Conservation (phyloP, 1,140 invertebrate species). For the Atta cephalotes region DNA sequence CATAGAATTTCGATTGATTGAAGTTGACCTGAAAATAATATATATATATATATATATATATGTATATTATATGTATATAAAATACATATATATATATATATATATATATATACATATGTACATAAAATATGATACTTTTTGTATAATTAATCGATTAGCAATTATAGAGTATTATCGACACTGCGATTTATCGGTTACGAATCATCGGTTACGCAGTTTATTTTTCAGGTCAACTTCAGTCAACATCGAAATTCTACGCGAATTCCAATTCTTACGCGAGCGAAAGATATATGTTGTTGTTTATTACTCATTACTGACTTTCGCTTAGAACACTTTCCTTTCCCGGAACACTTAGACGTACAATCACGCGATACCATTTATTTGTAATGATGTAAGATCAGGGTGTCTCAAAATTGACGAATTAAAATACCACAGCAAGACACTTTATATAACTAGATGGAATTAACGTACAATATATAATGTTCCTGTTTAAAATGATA, state of each 20-base stretch:
- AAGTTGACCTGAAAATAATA: background rate
- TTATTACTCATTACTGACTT: slow-evolving; percentile 1
- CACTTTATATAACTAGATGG: background rate
- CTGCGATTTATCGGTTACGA: background rate
- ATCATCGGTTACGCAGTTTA: background rate
- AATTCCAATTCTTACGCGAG: background rate
- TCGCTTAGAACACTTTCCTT: slow-evolving; percentile 2
- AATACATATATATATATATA: background rate
- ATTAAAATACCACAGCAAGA: too few relatives aligned
- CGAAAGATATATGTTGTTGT: background rate
- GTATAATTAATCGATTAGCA: background rate
- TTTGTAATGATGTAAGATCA: background rate
- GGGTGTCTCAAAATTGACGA: too few relatives aligned
- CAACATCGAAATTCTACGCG: background rate
- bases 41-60: background rate
- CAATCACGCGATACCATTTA: background rate
- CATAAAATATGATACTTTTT: background rate
- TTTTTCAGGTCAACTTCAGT: background rate
- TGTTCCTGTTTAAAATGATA: background rate
- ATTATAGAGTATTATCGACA: background rate
- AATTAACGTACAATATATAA: background rate
- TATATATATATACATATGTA: background rate
- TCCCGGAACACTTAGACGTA: background rate
- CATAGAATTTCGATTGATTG: too few relatives aligned
- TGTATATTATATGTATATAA: background rate